phyloP scores from a whole-genome alignment of 2,888 invertebrate genomes.

The Eupsilia transversa region DNA sequence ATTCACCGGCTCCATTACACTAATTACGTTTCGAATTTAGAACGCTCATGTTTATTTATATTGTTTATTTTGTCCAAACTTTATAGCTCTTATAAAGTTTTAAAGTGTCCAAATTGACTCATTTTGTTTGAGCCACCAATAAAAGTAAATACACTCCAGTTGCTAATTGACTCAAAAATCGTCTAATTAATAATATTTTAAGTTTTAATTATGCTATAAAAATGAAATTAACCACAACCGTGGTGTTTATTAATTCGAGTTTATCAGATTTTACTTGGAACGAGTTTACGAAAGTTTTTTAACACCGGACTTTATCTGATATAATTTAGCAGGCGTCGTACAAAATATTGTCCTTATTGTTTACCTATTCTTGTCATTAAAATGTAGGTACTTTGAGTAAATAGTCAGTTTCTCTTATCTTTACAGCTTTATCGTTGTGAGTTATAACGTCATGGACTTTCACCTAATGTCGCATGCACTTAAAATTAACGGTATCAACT shows the following conservation, averaged over 20 bases:
- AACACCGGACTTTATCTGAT: slow-evolving; percentile 35
- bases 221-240: slow-evolving; percentile 57
- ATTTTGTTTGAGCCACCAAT: slow-evolving; percentile 69
- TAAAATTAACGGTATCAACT: slow-evolving; percentile 66
- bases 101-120: slow-evolving; percentile 74
- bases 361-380: slow-evolving; percentile 24
- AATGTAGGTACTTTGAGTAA: slow-evolving; percentile 27
- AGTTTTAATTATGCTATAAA: slow-evolving; percentile 71
- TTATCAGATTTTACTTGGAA: slow-evolving; percentile 64
- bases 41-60: slow-evolving; percentile 75
- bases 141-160: slow-evolving; percentile 69
- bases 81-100: slow-evolving; percentile 73
- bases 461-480: slow-evolving; percentile 57
- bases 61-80: slow-evolving; percentile 69
- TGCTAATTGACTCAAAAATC: slow-evolving; percentile 76
- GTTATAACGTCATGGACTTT: slow-evolving; percentile 56
- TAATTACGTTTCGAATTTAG: slow-evolving; percentile 82
- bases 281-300: slow-evolving; percentile 61
- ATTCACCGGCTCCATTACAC: slow-evolving; percentile 82
- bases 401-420: slow-evolving; percentile 53
- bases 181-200: slow-evolving; percentile 76
- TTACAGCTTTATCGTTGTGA: slow-evolving; percentile 53
- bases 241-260: slow-evolving; percentile 63
- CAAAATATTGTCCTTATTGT: slow-evolving; percentile 47
- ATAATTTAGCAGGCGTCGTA: slow-evolving; percentile 25